These are phyloP conservation scores for Ruditapes philippinarum DNA, from an alignment of 1,140 invertebrate species.

Conservation along the genomic window DNA sequence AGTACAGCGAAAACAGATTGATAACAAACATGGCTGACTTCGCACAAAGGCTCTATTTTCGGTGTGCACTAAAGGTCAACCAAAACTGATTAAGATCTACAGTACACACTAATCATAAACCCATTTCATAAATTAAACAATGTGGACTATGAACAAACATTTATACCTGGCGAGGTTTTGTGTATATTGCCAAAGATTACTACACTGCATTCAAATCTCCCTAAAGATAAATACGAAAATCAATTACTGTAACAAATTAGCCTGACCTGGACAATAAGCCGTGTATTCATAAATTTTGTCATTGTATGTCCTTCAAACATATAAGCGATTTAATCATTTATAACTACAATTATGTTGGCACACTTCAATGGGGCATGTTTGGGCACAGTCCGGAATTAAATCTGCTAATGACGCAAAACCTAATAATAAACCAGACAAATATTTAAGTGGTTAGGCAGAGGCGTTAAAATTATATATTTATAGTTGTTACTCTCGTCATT, in stretches of 20 bases:
- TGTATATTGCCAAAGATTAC: neutral
- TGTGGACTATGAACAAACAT: constrained; percentile 3
- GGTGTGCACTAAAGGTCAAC: constrained; percentile 15
- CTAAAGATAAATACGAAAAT: constrained; percentile 20
- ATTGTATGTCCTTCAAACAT: neutral
- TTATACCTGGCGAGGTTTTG: neutral
- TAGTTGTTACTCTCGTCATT: no score
- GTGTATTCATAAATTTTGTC: neutral
- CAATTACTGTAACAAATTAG: constrained; percentile 26
- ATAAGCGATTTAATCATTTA: neutral
- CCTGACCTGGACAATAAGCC: neutral
- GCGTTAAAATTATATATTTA: no score
- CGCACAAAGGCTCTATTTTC: constrained; percentile 42
- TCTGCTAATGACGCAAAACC: neutral
- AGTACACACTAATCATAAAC: constrained; percentile 30
- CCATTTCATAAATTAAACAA: constrained; percentile 30
- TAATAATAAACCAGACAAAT: no score
- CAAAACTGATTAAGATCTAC: neutral
- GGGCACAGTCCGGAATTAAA: neutral
- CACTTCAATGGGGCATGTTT: neutral
- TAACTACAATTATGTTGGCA: neutral
- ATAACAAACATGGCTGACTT: constrained; percentile 24
- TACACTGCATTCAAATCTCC: neutral
- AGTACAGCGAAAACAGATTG: constrained; percentile 23
- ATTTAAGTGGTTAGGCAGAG: no score